Percentiles rank a stretch among this genome's conserved stretches.
phyloP scores from a whole-genome alignment of 2,113 vertebrate genomes.

The Ornithorhynchus anatinus region DNA sequence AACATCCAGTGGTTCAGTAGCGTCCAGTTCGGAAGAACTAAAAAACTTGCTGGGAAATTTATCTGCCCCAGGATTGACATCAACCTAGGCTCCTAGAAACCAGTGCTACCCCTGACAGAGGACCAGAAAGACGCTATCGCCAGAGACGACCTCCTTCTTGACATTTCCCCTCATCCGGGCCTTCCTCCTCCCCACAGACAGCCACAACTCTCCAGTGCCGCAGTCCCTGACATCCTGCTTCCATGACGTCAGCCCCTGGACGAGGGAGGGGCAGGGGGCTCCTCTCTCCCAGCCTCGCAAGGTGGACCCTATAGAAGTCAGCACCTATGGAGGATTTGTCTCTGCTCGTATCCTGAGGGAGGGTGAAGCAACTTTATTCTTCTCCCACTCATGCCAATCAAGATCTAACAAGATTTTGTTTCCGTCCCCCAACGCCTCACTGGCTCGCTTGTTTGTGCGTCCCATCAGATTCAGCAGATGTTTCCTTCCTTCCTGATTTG shows the following conservation, averaged over 20 bases:
- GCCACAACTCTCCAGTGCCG: too few species aligned
- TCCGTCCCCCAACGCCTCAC: background rate
- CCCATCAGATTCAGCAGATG: background rate
- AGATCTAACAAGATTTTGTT: background rate
- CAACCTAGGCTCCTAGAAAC: background rate
- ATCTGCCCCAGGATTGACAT: background rate
- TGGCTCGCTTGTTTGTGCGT: background rate
- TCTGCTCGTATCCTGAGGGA: background rate
- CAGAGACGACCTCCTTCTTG: too few species aligned
- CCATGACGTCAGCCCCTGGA: too few species aligned
- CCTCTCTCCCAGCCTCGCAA: too few species aligned
- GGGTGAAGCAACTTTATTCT: background rate
- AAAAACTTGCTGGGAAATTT: too few species aligned
- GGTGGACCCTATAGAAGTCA: too few species aligned
- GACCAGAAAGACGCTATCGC: too few species aligned
- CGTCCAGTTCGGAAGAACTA: too few species aligned
- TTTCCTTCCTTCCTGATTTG: background rate
- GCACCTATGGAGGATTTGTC: background rate
- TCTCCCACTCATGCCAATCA: background rate
- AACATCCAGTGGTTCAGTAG: background rate
- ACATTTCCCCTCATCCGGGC: too few species aligned
- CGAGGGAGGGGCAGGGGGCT: too few species aligned
- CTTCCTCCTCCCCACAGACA: too few species aligned
- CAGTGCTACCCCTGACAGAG: background rate
- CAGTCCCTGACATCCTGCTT: too few species aligned